phyloP scores from a whole-genome alignment of 92 coral and sea anemone species.

The Siderastrea siderea region DNA sequence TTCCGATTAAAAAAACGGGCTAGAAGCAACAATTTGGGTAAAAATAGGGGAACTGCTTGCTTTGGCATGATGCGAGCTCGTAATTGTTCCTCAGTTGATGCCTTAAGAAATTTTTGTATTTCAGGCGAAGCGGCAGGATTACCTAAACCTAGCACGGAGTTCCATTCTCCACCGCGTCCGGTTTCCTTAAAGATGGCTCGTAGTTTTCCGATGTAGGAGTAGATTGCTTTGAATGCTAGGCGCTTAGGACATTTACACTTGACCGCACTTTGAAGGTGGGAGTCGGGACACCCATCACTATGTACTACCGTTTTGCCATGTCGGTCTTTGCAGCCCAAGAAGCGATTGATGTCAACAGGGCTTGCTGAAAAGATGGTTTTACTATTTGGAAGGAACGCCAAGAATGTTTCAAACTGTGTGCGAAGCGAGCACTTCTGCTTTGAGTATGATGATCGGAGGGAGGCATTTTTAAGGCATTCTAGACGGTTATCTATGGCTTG shows the following conservation, averaged over 20 bases:
- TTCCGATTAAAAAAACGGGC: slow-evolving; percentile 26
- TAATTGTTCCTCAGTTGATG: slow-evolving; percentile 54
- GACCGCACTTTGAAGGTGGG: slow-evolving; percentile 34
- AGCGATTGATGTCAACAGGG: slow-evolving; percentile 59
- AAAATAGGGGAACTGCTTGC: slow-evolving; percentile 66
- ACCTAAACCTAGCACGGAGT: slow-evolving; percentile 32
- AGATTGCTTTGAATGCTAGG: slow-evolving; percentile 53
- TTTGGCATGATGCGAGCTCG: slow-evolving; percentile 54
- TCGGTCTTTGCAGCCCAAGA: slow-evolving; percentile 59
- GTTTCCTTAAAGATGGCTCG: slow-evolving; percentile 64
- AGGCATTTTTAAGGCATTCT: not conserved
- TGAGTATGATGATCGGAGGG: slow-evolving; percentile 39
- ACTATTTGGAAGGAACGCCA: slow-evolving; percentile 47
- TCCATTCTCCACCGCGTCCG: slow-evolving; percentile 63
- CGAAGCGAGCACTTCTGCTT: slow-evolving; percentile 56
- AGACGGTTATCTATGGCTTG: slow-evolving; percentile 37
- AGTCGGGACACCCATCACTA: not conserved
- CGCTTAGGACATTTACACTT: slow-evolving; percentile 56
- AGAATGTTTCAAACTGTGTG: slow-evolving; percentile 35
- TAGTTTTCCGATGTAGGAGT: slow-evolving; percentile 64
- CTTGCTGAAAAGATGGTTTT: slow-evolving; percentile 48
- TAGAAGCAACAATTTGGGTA: slow-evolving; percentile 57
- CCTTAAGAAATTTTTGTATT: slow-evolving; percentile 47
- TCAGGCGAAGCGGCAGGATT: slow-evolving; percentile 67
- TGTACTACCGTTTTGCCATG: slow-evolving; percentile 55